Evolutionary conservation across 2,888 invertebrate genomes (phyloP).

Genomic region (Taphrorychus bicolor): DNA sequence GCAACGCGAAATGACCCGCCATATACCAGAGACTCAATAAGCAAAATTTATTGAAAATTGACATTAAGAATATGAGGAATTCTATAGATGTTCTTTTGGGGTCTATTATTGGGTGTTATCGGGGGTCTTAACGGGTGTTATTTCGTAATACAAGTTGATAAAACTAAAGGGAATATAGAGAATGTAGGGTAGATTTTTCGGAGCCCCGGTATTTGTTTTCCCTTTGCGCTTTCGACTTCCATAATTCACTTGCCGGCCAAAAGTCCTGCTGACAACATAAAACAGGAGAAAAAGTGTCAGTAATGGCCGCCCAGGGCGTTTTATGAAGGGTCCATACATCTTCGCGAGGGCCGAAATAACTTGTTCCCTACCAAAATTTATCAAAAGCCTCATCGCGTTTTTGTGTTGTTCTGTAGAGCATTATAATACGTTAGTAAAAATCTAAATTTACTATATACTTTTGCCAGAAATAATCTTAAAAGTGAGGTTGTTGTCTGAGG

Average conservation of each 20-base stretch:
- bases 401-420: no score
- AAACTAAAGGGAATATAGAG: no score
- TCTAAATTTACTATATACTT: no score
- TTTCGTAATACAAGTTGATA: no score
- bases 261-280: constrained; percentile 36
- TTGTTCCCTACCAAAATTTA: background rate
- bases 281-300: constrained; percentile 32
- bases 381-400: no score
- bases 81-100: no score
- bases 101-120: no score
- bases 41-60: background rate
- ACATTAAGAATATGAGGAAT: no score
- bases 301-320: constrained; percentile 31
- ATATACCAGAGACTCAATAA: background rate
- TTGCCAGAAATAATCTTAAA: no score
- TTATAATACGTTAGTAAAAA: no score
- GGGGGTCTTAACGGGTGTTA: no score
- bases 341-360: background rate
- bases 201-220: constrained; percentile 14
- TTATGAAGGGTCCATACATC: constrained; percentile 25
- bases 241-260: constrained; percentile 27
- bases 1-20: background rate
- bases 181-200: background rate
- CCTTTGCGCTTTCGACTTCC: constrained; percentile 5
- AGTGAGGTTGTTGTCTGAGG: no score